These are phyloP conservation scores for Eueremaeus valkanovi DNA, from an alignment of 2,888 invertebrate genomes.

Conservation along the genomic window DNA sequence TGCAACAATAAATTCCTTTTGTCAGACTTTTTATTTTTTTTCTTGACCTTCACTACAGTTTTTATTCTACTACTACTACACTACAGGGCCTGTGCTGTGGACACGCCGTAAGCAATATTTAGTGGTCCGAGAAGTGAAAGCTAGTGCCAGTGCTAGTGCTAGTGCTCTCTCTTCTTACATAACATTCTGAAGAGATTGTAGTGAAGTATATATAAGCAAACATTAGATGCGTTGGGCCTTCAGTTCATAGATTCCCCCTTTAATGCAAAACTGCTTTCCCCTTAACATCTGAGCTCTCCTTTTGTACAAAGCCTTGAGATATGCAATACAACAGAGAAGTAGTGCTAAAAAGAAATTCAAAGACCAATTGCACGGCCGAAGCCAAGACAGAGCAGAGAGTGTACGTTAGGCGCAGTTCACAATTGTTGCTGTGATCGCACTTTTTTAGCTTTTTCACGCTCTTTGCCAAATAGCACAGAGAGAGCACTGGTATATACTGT, in stretches of 20 bases:
- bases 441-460: slow-evolving; percentile 30
- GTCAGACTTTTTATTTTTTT: slow-evolving; percentile 28
- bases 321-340: slow-evolving; percentile 13
- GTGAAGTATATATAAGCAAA: slow-evolving; percentile 29
- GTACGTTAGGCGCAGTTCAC: slow-evolving; percentile 28
- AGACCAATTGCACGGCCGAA: slow-evolving; percentile 26
- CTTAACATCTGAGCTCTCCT: slow-evolving; percentile 34
- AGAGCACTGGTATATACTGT: not conserved
- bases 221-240: slow-evolving; percentile 30
- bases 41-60: slow-evolving; percentile 34
- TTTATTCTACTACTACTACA: too few species aligned
- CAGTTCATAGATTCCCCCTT: slow-evolving; percentile 34
- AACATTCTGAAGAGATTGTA: slow-evolving; percentile 8
- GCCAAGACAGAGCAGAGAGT: slow-evolving; percentile 2
- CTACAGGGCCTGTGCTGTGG: slow-evolving; percentile 6
- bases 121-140: slow-evolving; percentile 37
- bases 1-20: slow-evolving; percentile 35
- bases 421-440: slow-evolving; percentile 36
- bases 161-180: slow-evolving; percentile 18
- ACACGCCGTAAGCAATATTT: slow-evolving; percentile 33
- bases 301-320: slow-evolving; percentile 27
- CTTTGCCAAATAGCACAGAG: slow-evolving; percentile 8
- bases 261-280: slow-evolving; percentile 34
- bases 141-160: too few species aligned
- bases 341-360: slow-evolving; percentile 23